A percentile compares a stretch with the other conserved stretches of the same genome.
Evolutionary conservation across 2,113 vertebrate species (phyloP).

Genomic region (Dromas ardeola): DNA sequence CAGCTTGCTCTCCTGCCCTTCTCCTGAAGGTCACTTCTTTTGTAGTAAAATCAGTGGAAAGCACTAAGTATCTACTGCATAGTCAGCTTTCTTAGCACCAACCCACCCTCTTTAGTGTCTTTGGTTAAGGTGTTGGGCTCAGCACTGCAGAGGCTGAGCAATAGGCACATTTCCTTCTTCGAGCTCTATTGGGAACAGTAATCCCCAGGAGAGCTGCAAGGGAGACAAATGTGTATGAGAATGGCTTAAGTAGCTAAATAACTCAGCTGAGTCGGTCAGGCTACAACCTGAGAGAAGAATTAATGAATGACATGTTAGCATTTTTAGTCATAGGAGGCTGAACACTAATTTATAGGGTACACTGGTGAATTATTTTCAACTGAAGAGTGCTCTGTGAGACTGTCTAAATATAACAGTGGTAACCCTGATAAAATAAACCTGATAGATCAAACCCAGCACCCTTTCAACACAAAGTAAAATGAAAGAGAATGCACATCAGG

Average conservation of each 20-base stretch:
- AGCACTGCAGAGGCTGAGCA: not conserved
- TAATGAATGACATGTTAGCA: not conserved
- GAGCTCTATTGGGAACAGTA: not conserved
- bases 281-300: not conserved
- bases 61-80: not conserved
- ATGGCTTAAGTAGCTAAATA: not conserved
- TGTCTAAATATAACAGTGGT: not conserved
- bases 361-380: not conserved
- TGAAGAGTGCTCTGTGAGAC: not conserved
- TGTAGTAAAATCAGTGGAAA: not conserved
- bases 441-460: not conserved
- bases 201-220: not conserved
- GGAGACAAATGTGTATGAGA: not conserved
- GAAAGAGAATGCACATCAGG: not conserved
- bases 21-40: not conserved
- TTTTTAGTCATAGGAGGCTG: not conserved
- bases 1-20: conserved; percentile 4
- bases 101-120: not conserved
- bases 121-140: not conserved
- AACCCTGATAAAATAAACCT: not conserved
- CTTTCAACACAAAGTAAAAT: not conserved
- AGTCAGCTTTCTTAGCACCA: not conserved
- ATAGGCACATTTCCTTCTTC: not conserved
- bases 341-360: not conserved
- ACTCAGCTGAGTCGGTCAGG: not conserved